Conservation (phyloP, 1,140 invertebrate genomes). For the Elymnias hypermnestra region DNA sequence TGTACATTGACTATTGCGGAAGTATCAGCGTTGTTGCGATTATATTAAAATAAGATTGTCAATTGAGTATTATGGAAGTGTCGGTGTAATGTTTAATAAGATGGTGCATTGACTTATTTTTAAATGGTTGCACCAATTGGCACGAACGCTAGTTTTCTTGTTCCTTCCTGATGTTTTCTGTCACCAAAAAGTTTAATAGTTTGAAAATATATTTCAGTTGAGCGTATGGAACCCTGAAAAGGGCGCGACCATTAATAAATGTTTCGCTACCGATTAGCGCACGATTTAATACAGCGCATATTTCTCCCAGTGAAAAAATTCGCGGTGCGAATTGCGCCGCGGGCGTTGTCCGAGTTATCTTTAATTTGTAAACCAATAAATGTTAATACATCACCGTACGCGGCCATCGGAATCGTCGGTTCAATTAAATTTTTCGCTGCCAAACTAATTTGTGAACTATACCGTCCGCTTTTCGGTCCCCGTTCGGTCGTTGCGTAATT, state of each 20-base stretch:
- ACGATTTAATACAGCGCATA: slow-evolving; percentile 53
- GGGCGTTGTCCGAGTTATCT: slow-evolving; percentile 48
- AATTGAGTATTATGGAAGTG: too few relatives aligned
- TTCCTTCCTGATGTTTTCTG: too few relatives aligned
- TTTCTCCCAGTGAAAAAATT: slow-evolving; percentile 45
- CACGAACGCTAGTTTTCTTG: too few relatives aligned
- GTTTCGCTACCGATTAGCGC: slow-evolving; percentile 53
- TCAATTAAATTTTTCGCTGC: slow-evolving; percentile 65
- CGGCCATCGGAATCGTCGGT: slow-evolving; percentile 41
- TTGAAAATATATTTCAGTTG: too few relatives aligned
- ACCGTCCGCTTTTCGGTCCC: slow-evolving; percentile 39
- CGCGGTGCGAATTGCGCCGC: slow-evolving; percentile 32
- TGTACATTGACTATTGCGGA: too few relatives aligned
- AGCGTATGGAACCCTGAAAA: neutral
- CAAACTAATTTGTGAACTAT: slow-evolving; percentile 71
- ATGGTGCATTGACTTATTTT: too few relatives aligned
- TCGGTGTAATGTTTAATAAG: too few relatives aligned
- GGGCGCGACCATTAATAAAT: slow-evolving; percentile 45
- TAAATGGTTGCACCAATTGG: too few relatives aligned
- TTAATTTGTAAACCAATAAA: slow-evolving; percentile 72
- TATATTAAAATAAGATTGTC: too few relatives aligned
- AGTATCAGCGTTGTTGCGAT: too few relatives aligned
- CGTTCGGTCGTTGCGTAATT: slow-evolving; percentile 46
- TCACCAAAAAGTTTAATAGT: too few relatives aligned
- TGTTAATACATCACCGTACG: slow-evolving; percentile 62